These are phyloP conservation scores for Lycorma delicatula DNA, from an alignment of 1,140 invertebrate species.

Conservation along the genomic window DNA sequence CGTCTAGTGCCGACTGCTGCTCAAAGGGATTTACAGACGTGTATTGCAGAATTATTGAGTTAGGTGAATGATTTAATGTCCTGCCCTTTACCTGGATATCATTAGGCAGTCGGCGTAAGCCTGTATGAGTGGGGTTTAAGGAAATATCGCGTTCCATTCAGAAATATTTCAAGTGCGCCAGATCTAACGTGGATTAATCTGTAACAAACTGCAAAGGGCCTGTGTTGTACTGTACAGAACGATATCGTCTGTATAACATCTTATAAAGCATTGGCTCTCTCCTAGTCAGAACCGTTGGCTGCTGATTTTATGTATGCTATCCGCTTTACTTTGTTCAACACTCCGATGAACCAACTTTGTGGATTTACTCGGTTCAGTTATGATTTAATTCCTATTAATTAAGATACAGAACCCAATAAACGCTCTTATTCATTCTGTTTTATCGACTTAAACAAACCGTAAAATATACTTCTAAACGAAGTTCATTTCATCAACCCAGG, in stretches of 20 bases:
- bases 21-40: slow-evolving; percentile 20
- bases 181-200: slow-evolving; percentile 3
- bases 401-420: no score
- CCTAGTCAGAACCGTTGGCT: no score
- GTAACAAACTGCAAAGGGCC: no score
- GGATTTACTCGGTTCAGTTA: slow-evolving; percentile 4
- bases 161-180: slow-evolving; percentile 3
- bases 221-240: neutral
- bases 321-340: slow-evolving; percentile 2
- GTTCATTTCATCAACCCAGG: no score
- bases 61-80: slow-evolving; percentile 20
- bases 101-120: slow-evolving; percentile 15
- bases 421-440: no score
- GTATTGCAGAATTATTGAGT: slow-evolving; percentile 20
- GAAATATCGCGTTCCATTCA: neutral
- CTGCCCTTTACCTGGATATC: slow-evolving; percentile 17
- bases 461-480: no score
- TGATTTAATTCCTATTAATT: slow-evolving; percentile 5
- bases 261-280: no score
- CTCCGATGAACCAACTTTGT: slow-evolving; percentile 3
- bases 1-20: slow-evolving; percentile 2
- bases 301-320: no score
- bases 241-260: no score
- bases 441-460: no score
- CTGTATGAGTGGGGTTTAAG: slow-evolving; percentile 11